Base-by-base conservation (phyloP, 2,888 invertebrate genomes). In the Drosophila barbarae region DNA sequence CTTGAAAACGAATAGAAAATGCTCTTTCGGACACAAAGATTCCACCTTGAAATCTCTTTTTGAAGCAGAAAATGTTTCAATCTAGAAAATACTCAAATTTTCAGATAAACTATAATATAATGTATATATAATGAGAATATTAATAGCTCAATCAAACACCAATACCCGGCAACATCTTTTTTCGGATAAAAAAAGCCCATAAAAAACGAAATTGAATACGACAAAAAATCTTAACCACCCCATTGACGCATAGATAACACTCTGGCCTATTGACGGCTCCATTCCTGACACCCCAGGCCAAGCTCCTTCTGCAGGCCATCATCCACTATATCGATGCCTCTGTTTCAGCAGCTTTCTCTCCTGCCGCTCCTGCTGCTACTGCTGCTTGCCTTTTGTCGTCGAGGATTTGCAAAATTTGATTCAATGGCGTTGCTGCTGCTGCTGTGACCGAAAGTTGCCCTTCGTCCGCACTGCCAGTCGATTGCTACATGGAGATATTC, bases 201-300 rank as follows among this genome's bases (percentile, higher is more conserved):
- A 80, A 59, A 71, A 65, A 69, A 67, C 65, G 73, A 80, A 80
- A 80, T 80, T 77, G 83, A 83, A 80, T 82, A 85, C 85, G 82
- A 76, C 73, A 80, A 85, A 84, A 86, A 85, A 85, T 85, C 80
- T 82, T 74, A 86, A 84, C 82, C 79, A 76, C 78, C 78, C 78
- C 71, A 67, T 77, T 70, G 68, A 77, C 77, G 77, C 70, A 63
- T 47, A 71, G 61, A 70, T 34, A 57, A 56, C 51, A 59, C 49
- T 41, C 49, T 44, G 36, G 51, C 57, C 61, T 77, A 73, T 81
- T 73, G 72, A 74, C 77, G 70, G 54, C 67, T 53, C 68, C 26
- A 49, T 56, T 66, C 51, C 21, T 6, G n/a, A 28, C 32, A 13
- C 46, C 35, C 59, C 38, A 12, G 18, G 30, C 30, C 18, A 18